phyloP scores from a whole-genome alignment of 2,113 vertebrate genomes.

The Fregetta grallaria region DNA sequence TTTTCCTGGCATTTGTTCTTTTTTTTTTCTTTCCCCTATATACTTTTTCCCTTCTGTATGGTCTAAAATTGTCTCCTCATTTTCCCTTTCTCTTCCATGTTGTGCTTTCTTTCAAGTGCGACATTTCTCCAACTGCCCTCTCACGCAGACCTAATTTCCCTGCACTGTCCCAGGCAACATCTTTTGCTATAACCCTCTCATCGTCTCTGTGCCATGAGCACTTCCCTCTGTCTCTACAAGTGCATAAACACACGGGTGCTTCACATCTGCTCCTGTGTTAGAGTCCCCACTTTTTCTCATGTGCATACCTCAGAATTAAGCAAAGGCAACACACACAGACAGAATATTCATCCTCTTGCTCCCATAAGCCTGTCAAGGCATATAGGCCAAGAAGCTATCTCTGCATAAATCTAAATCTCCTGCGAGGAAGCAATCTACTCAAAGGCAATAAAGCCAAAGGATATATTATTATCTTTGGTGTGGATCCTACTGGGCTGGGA shows the following conservation, averaged over 20 bases:
- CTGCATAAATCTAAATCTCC: constrained; percentile 60
- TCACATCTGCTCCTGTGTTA: neutral
- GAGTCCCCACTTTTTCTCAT: constrained; percentile 5
- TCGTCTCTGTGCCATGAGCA: neutral
- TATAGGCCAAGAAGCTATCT: constrained; percentile 53
- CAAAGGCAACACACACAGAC: constrained; percentile 7
- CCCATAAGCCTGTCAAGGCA: constrained; percentile 61
- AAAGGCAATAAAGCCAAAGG: constrained; percentile 60
- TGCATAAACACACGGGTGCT: neutral
- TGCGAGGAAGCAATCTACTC: constrained; percentile 60
- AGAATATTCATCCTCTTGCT: constrained; percentile 50
- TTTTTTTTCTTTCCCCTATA: neutral
- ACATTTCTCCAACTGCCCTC: neutral
- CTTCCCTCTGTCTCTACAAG: neutral
- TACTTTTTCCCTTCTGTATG: neutral
- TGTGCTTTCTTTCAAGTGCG: neutral
- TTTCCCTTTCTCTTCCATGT: neutral
- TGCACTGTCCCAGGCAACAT: neutral
- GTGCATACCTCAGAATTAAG: constrained; percentile 52
- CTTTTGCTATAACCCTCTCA: neutral
- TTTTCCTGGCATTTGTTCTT: constrained; percentile 24
- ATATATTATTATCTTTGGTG: constrained; percentile 66
- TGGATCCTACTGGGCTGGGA: constrained; percentile 59
- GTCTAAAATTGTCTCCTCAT: neutral
- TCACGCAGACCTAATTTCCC: neutral